Base-by-base conservation (phyloP, 37 sponge, comb jelly and placozoan species). In the Theonella swinhoei region DNA sequence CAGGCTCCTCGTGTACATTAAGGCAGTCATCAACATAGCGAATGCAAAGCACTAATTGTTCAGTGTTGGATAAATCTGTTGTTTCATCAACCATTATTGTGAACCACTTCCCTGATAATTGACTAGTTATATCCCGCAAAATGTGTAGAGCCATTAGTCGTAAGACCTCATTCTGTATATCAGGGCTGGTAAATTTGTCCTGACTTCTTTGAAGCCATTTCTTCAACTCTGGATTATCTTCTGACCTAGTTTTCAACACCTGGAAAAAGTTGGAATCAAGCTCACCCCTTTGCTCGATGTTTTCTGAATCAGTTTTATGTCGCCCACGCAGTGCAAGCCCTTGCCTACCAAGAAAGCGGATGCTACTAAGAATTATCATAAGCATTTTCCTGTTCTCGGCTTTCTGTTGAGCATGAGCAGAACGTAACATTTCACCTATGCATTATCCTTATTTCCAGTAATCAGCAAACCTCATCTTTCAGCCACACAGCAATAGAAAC, bases 11-110 rank as follows among this genome's bases (percentile, higher is more conserved):
- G 75, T 87, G 82, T 22, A 40, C 70, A 30, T 70, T 37, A 58
- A 86, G 78, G 24, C 86, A 11, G 42, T 68, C 47, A 54, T 90
- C 87, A 22, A 90, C 87, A 75, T 67, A 82, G 24, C 88, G 68
- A 78, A 87, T 36, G 39, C 63, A 47, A 69, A 86, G 30, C 7
- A 87, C 92, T 37, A 91, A 28, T 29, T 87, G 92, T 62, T 91
- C 86, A 22, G 40, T 62, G 65, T 86, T 86, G 39, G 38, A 59
- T 25, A 42, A 22, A 42, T 85, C 72, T 17, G 86, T 86, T 70
- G 74, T 86, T 42, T 86, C 72, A 68, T 85, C 84, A 19, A 70
- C 71, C 71, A 81, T 33, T 20, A 70, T 59, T 23, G 72, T 58
- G 41, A 31, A 84, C 63, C 66, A 83, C 35, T 65, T 42, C 26